Percentiles rank a stretch among this genome's conserved stretches.
Conservation (phyloP, 2,888 invertebrate genomes). For the Callinectes sapidus region DNA sequence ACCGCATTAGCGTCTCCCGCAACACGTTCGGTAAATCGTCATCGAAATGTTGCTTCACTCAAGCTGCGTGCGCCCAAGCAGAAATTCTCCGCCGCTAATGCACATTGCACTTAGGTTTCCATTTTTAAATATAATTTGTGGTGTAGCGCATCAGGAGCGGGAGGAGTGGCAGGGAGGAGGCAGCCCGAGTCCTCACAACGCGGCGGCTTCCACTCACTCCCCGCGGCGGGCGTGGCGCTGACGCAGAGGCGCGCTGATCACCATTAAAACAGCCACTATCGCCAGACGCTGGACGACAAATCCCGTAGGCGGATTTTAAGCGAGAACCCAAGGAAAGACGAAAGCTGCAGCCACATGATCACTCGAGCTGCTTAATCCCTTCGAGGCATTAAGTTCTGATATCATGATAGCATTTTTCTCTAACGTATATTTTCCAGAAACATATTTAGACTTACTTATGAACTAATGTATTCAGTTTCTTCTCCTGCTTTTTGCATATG, state of each 20-base stretch:
- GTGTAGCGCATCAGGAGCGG: neutral
- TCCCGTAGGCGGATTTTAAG: neutral
- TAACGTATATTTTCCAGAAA: neutral
- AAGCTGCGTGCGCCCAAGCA: conserved; percentile 14
- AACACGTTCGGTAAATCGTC: conserved; percentile 29
- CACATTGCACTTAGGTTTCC: conserved; percentile 26
- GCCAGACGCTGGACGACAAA: conserved; percentile 16
- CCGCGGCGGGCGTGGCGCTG: neutral
- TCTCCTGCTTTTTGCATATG: neutral
- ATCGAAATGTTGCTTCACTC: conserved; percentile 32
- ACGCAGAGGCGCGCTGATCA: neutral
- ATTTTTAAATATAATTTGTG: conserved; percentile 26
- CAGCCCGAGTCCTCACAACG: neutral
- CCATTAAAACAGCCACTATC: conserved; percentile 16
- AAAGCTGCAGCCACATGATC: conserved; percentile 27
- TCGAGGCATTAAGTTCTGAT: conserved; percentile 10
- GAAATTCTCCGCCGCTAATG: conserved; percentile 26
- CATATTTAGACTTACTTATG: neutral
- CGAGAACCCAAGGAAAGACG: conserved; percentile 2
- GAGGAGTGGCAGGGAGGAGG: neutral
- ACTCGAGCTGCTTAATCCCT: conserved; percentile 23
- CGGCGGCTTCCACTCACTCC: conserved; percentile 4
- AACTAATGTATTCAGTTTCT: neutral
- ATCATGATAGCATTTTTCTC: neutral
- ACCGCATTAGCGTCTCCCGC: conserved; percentile 27